Evolutionary conservation across 2,113 vertebrate genomes (phyloP).

Genomic region (Dromas ardeola): DNA sequence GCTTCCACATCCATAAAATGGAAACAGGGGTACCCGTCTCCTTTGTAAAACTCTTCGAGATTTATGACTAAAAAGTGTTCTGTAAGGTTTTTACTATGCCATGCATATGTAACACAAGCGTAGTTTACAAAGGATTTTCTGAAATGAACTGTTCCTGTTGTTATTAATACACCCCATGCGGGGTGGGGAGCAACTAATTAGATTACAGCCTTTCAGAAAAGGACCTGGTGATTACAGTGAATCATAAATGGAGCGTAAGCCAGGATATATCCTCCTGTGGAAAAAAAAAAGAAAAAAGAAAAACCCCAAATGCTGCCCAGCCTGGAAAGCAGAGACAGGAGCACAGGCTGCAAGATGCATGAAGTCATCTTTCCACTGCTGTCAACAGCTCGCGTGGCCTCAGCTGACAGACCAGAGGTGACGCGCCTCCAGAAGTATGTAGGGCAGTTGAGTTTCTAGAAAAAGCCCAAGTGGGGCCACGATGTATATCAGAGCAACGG

Average conservation of each 20-base stretch:
- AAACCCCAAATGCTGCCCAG: background rate
- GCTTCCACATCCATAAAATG: background rate
- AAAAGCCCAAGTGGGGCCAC: constrained; percentile 4
- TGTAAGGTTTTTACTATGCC: background rate
- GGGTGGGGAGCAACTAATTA: background rate
- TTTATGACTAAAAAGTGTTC: background rate
- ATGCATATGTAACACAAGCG: background rate
- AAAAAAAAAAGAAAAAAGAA: background rate
- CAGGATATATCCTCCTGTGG: background rate
- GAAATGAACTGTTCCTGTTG: background rate
- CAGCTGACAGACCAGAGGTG: constrained; percentile 22
- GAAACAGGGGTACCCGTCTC: background rate
- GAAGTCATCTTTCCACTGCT: constrained; percentile 52
- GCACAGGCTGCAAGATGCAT: background rate
- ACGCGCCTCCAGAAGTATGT: constrained; percentile 27
- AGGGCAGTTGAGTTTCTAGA: constrained; percentile 8
- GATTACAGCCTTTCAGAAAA: background rate
- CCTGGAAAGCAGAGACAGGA: constrained; percentile 25
- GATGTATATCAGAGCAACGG: background rate
- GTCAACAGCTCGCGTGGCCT: background rate
- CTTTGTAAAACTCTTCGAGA: background rate
- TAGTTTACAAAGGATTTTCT: background rate
- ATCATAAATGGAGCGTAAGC: background rate
- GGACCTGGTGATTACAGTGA: background rate
- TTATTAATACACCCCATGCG: background rate